Percentiles rank a stretch among this genome's conserved stretches.
Evolutionary conservation across 2,113 vertebrate genomes (phyloP).

Genomic region (Coracopsis vasa): DNA sequence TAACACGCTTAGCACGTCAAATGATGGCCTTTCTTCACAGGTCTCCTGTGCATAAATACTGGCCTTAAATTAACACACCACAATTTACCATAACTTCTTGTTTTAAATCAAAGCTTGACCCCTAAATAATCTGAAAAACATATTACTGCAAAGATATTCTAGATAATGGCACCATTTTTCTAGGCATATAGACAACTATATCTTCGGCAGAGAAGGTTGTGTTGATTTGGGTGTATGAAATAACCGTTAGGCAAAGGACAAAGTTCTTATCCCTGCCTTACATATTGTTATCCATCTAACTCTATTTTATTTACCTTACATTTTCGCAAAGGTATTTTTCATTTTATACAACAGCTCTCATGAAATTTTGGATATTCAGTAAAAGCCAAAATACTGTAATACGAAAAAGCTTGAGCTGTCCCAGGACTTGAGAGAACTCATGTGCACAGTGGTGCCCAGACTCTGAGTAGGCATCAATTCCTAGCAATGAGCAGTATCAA

Average conservation of each 20-base stretch:
- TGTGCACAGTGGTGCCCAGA: too few relatives aligned
- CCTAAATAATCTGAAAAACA: neutral
- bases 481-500: neutral
- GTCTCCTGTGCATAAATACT: neutral
- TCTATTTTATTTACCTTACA: neutral
- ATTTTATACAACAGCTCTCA: neutral
- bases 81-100: neutral
- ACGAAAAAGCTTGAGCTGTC: neutral
- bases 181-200: neutral
- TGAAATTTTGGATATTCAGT: neutral
- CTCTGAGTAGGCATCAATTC: neutral
- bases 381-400: neutral
- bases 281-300: neutral
- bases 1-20: neutral
- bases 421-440: neutral
- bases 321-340: neutral
- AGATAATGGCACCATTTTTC: neutral
- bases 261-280: neutral
- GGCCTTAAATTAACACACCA: neutral
- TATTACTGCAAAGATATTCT: neutral
- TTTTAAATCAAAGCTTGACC: neutral
- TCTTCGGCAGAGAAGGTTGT: neutral
- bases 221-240: neutral
- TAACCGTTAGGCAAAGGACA: neutral
- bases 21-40: neutral